These are phyloP conservation scores for Hippocampus guttulatus DNA, from an alignment of 2,113 vertebrate genomes.

Conservation along the genomic window DNA sequence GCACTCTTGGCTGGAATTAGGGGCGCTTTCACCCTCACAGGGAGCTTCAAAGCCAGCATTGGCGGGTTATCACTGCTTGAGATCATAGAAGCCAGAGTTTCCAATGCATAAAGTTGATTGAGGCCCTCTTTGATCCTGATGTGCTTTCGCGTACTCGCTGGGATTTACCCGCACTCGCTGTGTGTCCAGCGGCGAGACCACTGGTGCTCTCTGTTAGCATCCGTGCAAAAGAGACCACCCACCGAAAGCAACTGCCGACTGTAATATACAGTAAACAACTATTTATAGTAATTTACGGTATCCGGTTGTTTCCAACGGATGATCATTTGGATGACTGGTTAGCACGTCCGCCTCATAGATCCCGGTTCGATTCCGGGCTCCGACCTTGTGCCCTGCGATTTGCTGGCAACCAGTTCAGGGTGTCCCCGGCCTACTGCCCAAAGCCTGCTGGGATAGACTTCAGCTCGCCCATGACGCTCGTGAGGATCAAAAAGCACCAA, in stretches of 20 bases:
- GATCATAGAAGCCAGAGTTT: constrained; percentile 49
- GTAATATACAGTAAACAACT: no score
- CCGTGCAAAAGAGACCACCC: not conserved
- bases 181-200: not conserved
- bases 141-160: not conserved
- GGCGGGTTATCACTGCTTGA: constrained; percentile 12
- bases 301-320: no score
- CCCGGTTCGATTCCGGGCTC: no score
- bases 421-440: no score
- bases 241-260: not conserved
- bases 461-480: no score
- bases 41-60: constrained; percentile 58
- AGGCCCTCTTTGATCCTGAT: constrained; percentile 29
- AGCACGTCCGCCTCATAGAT: no score
- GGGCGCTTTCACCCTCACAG: constrained; percentile 38
- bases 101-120: constrained; percentile 41
- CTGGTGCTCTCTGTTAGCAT: not conserved
- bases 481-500: not conserved
- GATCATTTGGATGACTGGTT: not conserved
- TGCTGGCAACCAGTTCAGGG: no score
- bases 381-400: no score
- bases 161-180: constrained; percentile 4
- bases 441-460: no score
- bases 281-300: no score
- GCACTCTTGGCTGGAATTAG: constrained; percentile 59